Percentiles rank a stretch among this genome's conserved stretches.
Conservation (phyloP, 2,113 vertebrate genomes). For the Triplophysa rosa region DNA sequence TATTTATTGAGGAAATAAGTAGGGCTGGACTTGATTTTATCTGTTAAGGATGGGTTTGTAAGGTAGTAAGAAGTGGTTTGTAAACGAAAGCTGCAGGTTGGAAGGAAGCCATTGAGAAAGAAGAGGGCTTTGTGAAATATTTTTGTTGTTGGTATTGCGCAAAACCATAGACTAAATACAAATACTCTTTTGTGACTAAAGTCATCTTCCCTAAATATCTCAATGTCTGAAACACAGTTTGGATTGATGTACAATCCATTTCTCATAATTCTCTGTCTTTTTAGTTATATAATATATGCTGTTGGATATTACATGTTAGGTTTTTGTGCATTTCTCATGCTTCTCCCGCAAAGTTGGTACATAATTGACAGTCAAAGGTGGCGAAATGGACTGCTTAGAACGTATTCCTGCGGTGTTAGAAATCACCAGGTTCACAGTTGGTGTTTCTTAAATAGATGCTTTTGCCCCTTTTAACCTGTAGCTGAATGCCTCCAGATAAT, state of each 20-base stretch:
- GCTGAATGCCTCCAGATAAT: constrained; percentile 38
- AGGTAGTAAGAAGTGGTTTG: background rate
- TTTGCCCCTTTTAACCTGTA: constrained; percentile 41
- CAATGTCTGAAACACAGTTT: background rate
- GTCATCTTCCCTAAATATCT: background rate
- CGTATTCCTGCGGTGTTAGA: constrained; percentile 15
- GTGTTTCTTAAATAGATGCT: constrained; percentile 23
- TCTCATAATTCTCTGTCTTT: background rate
- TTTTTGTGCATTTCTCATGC: background rate
- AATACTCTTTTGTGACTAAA: background rate
- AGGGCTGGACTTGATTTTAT: too few relatives aligned
- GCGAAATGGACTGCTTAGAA: constrained; percentile 26
- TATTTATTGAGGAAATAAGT: too few relatives aligned
- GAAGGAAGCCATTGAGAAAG: too few relatives aligned
- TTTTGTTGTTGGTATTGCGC: too few relatives aligned
- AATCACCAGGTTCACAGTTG: constrained; percentile 10
- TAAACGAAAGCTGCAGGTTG: too few relatives aligned
- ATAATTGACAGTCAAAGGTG: constrained; percentile 31
- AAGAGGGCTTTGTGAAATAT: too few relatives aligned
- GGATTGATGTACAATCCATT: background rate
- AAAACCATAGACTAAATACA: too few relatives aligned
- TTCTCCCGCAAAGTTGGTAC: constrained; percentile 7
- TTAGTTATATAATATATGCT: background rate
- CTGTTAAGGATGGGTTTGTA: background rate
- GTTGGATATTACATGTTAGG: background rate